Evolutionary conservation across 2,888 invertebrate genomes (phyloP), one percentile per base, ranked within the genome.

Genomic region (Cyrtodaria siliqua): DNA sequence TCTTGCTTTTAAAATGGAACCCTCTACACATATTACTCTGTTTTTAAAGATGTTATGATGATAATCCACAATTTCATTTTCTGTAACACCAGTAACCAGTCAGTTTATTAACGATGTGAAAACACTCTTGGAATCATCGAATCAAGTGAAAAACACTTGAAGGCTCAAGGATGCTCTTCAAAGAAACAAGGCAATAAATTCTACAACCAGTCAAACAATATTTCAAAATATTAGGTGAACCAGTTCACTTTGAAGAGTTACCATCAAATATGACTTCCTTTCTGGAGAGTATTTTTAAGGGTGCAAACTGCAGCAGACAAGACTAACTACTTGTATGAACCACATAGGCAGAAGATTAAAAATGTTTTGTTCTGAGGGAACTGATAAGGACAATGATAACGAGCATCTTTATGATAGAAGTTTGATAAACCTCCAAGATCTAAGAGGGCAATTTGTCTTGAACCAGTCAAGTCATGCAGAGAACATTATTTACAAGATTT

Each of bases 381-480:
- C 26, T 61, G 76, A 76, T 76, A 74, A 76, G 47, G 18, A n/a
- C 42, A 40, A 27, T 59, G 75, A 72, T 75, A 68, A 75, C 61
- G 70, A 61, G 71, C 67, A 75, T 79, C 66, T 75, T 60, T 60
- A 50, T 70, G 79, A 79, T 75, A 79, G 68, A 40, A 64, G 23
- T 49, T 53, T 61, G 75, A 79, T 75, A 79, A 71, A 60, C 63
- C 47, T 53, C 64, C 42, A 60, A 71, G 67, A 71, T 79, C 67
- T 71, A 56, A 71, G 68, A 56, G 56, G 60, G 57, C 55, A 75
- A 79, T 72, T 79, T 79, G 79, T 79, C 75, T 75, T 59, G 27
- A 63, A 73, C 66, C 60, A 38, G 50, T 66, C 50, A 55, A 69
- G 52, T 66, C 69, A 78, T 69, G 72, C 55, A 23, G 63, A 44